These are phyloP conservation scores for Lithosia quadra DNA, from an alignment of 2,888 invertebrate species.

Conservation along the genomic window DNA sequence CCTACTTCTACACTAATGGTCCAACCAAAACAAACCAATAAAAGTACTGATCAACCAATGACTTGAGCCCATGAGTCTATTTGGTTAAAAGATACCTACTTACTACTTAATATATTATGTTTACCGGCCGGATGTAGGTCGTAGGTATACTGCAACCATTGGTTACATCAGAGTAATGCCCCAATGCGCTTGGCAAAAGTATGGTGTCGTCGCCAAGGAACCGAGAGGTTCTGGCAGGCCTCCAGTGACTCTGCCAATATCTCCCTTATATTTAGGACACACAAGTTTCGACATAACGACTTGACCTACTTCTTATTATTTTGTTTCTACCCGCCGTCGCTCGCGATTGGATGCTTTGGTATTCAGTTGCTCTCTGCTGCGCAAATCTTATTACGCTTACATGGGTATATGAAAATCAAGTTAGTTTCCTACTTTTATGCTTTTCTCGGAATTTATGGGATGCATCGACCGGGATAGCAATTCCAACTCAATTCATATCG, in stretches of 20 bases:
- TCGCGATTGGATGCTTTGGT: background rate
- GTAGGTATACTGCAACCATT: conserved; percentile 30
- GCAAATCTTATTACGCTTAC: background rate
- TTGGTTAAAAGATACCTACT: too few species aligned
- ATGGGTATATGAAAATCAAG: background rate
- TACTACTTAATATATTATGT: too few species aligned
- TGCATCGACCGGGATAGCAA: background rate
- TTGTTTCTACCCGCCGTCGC: conserved; percentile 5
- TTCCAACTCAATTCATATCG: background rate
- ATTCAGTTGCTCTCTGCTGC: conserved; percentile 7
- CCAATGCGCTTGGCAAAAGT: conserved; percentile 35
- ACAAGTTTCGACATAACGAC: conserved; percentile 11
- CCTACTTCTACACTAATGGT: too few species aligned
- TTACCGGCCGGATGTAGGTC: too few species aligned
- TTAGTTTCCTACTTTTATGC: background rate
- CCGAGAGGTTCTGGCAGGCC: conserved; percentile 66
- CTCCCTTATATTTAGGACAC: conserved; percentile 26
- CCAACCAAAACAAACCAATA: too few species aligned
- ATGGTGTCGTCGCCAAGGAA: conserved; percentile 54
- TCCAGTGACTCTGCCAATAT: conserved; percentile 70
- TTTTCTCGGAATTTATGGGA: background rate
- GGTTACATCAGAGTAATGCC: conserved; percentile 62
- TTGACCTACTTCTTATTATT: conserved; percentile 8
- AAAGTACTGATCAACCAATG: background rate
- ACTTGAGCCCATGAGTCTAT: background rate